Evolutionary conservation across 2,113 vertebrate genomes (phyloP).

Genomic region (Chaetorhynchus papuensis): DNA sequence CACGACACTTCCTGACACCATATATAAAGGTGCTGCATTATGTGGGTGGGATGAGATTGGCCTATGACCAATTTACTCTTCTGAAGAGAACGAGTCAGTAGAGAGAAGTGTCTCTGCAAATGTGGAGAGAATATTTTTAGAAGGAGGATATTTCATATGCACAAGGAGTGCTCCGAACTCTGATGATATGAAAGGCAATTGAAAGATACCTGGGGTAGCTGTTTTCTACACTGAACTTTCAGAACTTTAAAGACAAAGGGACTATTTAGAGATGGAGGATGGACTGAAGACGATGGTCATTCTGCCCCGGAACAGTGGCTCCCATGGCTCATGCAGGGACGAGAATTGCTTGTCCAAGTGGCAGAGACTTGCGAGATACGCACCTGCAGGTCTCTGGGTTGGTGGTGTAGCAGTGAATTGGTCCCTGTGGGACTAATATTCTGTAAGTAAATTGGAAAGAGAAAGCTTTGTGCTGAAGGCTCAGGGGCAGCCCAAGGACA

Average conservation of each 20-base stretch:
- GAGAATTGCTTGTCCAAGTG: background rate
- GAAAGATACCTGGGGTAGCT: background rate
- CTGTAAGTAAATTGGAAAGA: background rate
- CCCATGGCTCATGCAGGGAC: background rate
- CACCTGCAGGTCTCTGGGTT: background rate
- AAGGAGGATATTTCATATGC: background rate
- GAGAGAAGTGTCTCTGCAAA: background rate
- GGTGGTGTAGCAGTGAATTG: constrained; percentile 16
- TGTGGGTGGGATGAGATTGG: background rate
- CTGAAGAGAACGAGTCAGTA: background rate
- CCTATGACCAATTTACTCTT: background rate
- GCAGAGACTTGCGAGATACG: background rate
- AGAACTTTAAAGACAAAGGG: background rate
- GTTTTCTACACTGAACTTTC: background rate
- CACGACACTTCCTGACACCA: background rate
- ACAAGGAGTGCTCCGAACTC: background rate
- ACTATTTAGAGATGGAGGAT: background rate
- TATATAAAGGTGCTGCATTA: background rate
- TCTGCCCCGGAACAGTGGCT: background rate
- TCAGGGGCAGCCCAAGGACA: constrained; percentile 31
- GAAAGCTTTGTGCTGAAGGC: background rate
- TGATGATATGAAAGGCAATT: background rate
- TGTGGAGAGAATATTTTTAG: background rate
- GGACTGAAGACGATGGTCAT: background rate
- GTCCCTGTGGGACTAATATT: constrained; percentile 45